Evolutionary conservation across 64 coral and sea anemone species (phyloP).

Genomic region (Stichodactyla mertensii): DNA sequence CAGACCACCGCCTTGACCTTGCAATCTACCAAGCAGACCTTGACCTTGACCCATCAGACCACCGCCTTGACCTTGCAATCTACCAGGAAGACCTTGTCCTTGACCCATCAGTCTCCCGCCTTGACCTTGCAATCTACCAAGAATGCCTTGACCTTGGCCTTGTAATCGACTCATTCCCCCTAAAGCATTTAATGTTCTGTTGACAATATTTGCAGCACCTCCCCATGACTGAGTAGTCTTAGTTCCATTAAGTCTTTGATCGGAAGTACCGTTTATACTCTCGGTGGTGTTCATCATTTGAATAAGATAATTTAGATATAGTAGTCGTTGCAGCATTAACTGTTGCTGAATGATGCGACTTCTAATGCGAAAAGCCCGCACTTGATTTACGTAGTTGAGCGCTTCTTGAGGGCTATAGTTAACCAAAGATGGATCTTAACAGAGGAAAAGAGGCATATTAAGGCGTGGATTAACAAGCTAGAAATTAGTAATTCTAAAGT

Average conservation of each 20-base stretch:
- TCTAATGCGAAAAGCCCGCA: conserved; percentile 19
- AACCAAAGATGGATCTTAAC: conserved; percentile 60
- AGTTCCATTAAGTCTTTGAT: conserved; percentile 14
- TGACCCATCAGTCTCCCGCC: conserved; percentile 32
- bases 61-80: conserved; percentile 49
- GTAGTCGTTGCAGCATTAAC: conserved; percentile 23
- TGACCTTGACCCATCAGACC: conserved; percentile 55
- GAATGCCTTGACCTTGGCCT: conserved; percentile 39
- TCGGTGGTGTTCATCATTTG: not conserved
- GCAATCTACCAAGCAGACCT: conserved; percentile 55
- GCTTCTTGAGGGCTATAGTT: conserved; percentile 57
- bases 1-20: conserved; percentile 55
- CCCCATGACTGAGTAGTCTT: not conserved
- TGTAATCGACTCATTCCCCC: conserved; percentile 36
- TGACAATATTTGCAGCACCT: not conserved
- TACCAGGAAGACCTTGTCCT: conserved; percentile 29
- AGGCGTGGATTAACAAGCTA: not conserved
- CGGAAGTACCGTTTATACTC: not conserved
- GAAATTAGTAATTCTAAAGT: too few relatives aligned
- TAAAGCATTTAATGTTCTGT: not conserved
- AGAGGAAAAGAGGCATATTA: not conserved
- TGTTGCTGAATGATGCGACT: conserved; percentile 18
- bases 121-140: conserved; percentile 28
- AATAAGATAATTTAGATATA: conserved; percentile 11
- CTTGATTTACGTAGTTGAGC: conserved; percentile 47